phyloP scores from a whole-genome alignment of 2,797 vertebrate genomes.

The Phataginus tetradactyla region DNA sequence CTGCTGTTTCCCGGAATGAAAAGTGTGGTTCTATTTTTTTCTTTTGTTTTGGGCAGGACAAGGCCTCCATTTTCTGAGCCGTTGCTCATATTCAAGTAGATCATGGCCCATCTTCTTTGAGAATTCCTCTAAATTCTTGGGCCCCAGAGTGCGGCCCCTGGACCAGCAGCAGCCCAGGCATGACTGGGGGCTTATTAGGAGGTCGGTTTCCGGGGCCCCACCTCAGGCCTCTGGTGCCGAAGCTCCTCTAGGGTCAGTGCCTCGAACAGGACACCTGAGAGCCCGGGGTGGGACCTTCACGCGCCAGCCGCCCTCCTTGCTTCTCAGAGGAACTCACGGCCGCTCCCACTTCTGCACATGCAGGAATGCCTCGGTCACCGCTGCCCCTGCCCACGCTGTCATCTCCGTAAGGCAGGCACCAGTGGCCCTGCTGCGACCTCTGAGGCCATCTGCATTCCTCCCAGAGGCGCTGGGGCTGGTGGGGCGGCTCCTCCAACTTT shows the following conservation, averaged over 20 bases:
- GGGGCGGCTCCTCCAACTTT: neutral
- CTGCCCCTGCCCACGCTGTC: accelerated
- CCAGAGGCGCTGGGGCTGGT: accelerated
- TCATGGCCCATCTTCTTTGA: neutral
- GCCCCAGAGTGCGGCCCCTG: neutral
- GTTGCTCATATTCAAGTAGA: neutral
- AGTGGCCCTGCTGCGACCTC: neutral
- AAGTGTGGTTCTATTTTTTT: neutral
- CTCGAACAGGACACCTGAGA: too few species aligned
- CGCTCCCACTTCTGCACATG: too few species aligned
- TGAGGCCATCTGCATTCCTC: accelerated
- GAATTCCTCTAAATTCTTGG: neutral
- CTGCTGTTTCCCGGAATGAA: neutral
- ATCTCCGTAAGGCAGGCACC: neutral
- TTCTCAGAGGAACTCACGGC: neutral
- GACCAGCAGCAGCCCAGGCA: too few species aligned
- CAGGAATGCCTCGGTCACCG: too few species aligned
- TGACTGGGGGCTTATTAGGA: neutral
- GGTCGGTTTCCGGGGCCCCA: neutral
- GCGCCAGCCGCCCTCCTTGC: too few species aligned
- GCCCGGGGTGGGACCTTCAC: neutral
- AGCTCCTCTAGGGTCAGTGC: neutral
- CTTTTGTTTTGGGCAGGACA: neutral
- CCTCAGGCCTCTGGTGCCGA: neutral
- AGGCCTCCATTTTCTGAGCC: neutral